Conservation (phyloP, 30 jellyfish, hydroid and myxozoan species). For the Rhopilema esculentum region DNA sequence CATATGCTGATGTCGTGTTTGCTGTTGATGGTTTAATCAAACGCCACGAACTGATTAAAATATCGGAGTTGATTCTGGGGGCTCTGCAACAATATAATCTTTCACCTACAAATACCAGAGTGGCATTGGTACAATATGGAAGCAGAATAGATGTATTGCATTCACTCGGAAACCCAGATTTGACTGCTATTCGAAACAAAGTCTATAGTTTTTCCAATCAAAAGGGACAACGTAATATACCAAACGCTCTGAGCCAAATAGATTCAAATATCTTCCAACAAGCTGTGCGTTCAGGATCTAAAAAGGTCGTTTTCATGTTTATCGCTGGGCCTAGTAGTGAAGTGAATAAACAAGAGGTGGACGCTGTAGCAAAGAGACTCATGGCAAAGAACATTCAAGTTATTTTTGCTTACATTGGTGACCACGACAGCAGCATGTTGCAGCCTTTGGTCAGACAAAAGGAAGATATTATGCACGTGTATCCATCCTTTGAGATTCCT, state of each 20-base stretch:
- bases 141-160: slow-evolving; percentile 7
- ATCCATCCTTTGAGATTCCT: slow-evolving; percentile 22
- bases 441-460: slow-evolving; percentile 22
- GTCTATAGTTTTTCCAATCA: not conserved
- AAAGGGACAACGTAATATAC: slow-evolving; percentile 37
- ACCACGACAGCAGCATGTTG: slow-evolving; percentile 37
- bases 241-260: slow-evolving; percentile 28
- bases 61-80: slow-evolving; percentile 21
- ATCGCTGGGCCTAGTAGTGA: slow-evolving; percentile 67
- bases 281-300: slow-evolving; percentile 10
- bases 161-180: not conserved
- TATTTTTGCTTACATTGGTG: slow-evolving; percentile 57
- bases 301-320: slow-evolving; percentile 35
- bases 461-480: slow-evolving; percentile 31
- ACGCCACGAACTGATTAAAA: slow-evolving; percentile 17
- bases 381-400: slow-evolving; percentile 47
- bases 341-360: slow-evolving; percentile 5
- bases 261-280: slow-evolving; percentile 21
- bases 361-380: slow-evolving; percentile 33
- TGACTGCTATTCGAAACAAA: not conserved
- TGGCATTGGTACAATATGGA: slow-evolving; percentile 48
- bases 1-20: slow-evolving; percentile 60
- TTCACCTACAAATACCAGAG: slow-evolving; percentile 35
- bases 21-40: slow-evolving; percentile 68
- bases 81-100: slow-evolving; percentile 34